phyloP scores from a whole-genome alignment of 2,113 vertebrate species.

The Blennius ocellaris region DNA sequence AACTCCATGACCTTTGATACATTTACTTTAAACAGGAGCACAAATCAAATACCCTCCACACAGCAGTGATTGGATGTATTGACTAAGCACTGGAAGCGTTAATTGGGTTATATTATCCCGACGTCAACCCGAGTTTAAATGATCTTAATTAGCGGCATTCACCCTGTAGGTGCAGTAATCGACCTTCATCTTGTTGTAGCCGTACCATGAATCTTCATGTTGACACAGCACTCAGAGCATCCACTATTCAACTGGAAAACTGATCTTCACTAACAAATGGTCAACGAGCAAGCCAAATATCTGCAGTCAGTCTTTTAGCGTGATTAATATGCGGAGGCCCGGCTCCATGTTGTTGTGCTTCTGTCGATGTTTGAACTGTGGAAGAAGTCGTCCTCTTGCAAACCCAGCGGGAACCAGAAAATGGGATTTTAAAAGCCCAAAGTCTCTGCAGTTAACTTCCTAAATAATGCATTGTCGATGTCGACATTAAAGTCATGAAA shows the following conservation, averaged over 20 bases:
- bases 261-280: background rate
- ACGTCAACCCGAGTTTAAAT: background rate
- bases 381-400: conserved; percentile 10
- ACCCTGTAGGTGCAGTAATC: conserved; percentile 2
- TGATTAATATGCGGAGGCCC: background rate
- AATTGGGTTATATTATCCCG: background rate
- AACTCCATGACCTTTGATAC: too few relatives aligned
- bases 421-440: conserved; percentile 28
- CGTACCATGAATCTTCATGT: background rate
- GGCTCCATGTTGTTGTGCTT: background rate
- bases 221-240: background rate
- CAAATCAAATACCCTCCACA: background rate
- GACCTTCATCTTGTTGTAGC: background rate
- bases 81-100: background rate
- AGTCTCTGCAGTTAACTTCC: conserved; percentile 10
- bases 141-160: background rate
- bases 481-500: conserved; percentile 4
- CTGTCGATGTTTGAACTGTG: background rate
- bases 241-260: background rate
- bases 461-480: conserved; percentile 40
- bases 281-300: background rate
- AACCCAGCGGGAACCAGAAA: conserved; percentile 15
- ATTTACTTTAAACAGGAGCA: background rate
- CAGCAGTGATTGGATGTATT: background rate
- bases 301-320: background rate